Base-by-base conservation (phyloP, 2,113 vertebrate species). In the Toxotes chatareus region DNA sequence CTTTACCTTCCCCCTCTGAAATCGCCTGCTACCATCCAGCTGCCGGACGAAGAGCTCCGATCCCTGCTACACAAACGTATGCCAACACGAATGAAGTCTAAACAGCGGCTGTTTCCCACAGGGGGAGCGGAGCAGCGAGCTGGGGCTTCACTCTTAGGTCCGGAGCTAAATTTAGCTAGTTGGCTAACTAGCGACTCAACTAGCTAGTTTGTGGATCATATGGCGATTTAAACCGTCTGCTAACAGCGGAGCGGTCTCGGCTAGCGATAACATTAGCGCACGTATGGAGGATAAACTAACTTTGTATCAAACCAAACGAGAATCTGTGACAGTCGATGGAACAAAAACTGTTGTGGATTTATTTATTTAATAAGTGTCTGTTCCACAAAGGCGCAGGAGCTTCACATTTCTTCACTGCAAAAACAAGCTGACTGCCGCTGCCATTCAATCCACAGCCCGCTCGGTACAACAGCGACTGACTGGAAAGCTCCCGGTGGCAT, bases 391-490 rank as follows among this genome's bases (percentile, higher is more conserved):
- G 79, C 91, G 75, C 82, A 86, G 84, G 57, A 84, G 81, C 83
- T 90, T 87, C 88, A 91, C 92, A 92, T 93, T 90, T 90, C 90
- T 93, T 88, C 91, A 89, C 87, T 86, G 86, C 82, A 84, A 93
- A 93, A 95, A 94, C 93, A 93, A 93, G 89, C 92, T 84, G 90
- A 83, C 64, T 44, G 68, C 67, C 69, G 92, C 90, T 93, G 93
- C 95, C 94, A 94, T 95, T 96, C 95, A 95, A 87, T 89, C 88
- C 91, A 8, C 64, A 40, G 70, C 47, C 65, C 17, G 77, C 71
- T 38, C 75, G 73, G 5, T 23, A 17, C 68, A 21, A 49, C 79
- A 32, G 59, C 82, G 17, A 1, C n/a, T 23, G 14, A n/a, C 63
- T 5, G 64, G 23, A 17, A 1, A 5, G 14, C 65, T 31, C 40